Base-by-base conservation (phyloP, 2,888 invertebrate genomes). In the Pseudococcus longispinus region DNA sequence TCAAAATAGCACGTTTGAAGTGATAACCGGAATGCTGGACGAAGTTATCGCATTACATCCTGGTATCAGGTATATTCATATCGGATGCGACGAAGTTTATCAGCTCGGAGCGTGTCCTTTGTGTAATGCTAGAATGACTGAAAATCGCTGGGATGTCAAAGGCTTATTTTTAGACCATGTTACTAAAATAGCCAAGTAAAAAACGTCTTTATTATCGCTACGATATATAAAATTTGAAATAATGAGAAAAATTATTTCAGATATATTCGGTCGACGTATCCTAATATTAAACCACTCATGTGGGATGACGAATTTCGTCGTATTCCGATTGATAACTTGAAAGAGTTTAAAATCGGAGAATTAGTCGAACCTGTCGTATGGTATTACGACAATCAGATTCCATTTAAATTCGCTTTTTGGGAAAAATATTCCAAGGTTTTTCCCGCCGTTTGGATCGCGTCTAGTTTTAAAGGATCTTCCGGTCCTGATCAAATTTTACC, bases 231-330 rank as follows among this genome's bases (percentile, higher is more conserved):
- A 46, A 46, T 46, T 46, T 11, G 15, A 9, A 37, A 5, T 37
- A 1, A 46, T 13, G 44, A 46, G 44, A 11, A 13, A 18, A 11
- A 29, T 84, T 46, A 18, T 84, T 60, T 60, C 23, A 88, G 88
- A 42, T 90, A 91, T 88, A 90, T 92, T 5, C 90, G 90, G 83
- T 88, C 89, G 8, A 90, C 89, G 42, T 90, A 91, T 88, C 89
- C 90, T 20, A 88, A 88, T 3, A 89, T 91, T 5, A 91, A 90
- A 5, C 90, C 91, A 2, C 90, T 93, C 42, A 91, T 92, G 89
- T 92, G 93, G 93, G 92, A 93, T 89, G 93, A 93, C 89, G 92
- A 92, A 92, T 89, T 92, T 87, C 89, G 92, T 26, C 89, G 90
- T 44, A 90, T 90, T 88, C 88, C 89, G 18, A 88, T 90, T 0